Conservation (phyloP, 2,888 invertebrate species). For the Scaptodrosophila latifasciaeformis region DNA sequence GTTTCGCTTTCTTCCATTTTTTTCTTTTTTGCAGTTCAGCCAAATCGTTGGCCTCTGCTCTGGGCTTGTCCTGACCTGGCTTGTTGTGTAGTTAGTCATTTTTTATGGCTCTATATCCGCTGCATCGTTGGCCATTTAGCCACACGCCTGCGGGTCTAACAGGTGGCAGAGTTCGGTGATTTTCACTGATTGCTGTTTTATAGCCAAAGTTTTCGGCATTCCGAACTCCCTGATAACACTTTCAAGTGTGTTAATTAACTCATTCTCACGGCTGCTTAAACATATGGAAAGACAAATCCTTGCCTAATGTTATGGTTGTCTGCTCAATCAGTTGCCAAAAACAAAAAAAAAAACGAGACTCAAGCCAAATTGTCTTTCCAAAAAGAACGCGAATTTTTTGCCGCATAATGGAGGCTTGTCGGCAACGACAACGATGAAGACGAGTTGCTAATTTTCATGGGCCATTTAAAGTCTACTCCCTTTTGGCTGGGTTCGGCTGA, state of each 20-base stretch:
- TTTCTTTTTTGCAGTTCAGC: constrained; percentile 11
- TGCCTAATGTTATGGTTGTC: constrained; percentile 16
- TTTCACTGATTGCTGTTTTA: constrained; percentile 71
- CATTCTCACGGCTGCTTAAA: constrained; percentile 28
- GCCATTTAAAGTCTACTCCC: constrained; percentile 61
- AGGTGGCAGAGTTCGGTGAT: too few relatives aligned
- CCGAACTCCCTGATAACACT: too few relatives aligned
- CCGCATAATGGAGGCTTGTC: constrained; percentile 52
- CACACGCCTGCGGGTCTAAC: too few relatives aligned
- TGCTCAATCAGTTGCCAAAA: constrained; percentile 22
- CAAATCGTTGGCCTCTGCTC: constrained; percentile 16
- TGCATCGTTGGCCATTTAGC: constrained; percentile 26
- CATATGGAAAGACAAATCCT: constrained; percentile 45
- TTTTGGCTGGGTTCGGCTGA: too few relatives aligned
- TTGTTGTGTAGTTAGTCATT: constrained; percentile 69
- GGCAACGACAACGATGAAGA: constrained; percentile 41
- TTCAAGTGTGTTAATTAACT: constrained; percentile 67
- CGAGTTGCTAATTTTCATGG: constrained; percentile 71
- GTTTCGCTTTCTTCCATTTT: constrained; percentile 2
- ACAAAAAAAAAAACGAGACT: constrained; percentile 14
- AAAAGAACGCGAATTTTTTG: constrained; percentile 27
- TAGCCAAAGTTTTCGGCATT: constrained; percentile 69
- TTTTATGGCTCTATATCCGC: constrained; percentile 59
- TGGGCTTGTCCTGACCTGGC: not conserved
- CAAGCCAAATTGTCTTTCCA: constrained; percentile 10